Conservation (phyloP, 35 echinoderm and acorn worm species). For the Anneissia japonica region DNA sequence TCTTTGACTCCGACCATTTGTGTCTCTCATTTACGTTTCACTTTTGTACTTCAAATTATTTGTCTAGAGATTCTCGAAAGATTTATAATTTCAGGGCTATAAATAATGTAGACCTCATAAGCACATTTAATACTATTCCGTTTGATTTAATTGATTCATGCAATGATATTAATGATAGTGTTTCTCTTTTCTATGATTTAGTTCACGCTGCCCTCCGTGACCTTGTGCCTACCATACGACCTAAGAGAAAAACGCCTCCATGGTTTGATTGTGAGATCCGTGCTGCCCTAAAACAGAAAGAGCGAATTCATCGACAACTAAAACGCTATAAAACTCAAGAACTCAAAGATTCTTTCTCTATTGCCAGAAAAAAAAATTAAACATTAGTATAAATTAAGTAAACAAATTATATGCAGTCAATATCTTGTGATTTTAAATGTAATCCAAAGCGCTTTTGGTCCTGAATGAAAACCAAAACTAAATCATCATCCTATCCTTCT, state of each 20-base stretch:
- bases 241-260: not conserved
- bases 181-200: slow-evolving; percentile 8
- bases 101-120: not conserved
- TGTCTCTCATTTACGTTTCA: not conserved
- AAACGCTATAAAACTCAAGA: not conserved
- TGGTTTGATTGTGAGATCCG: slow-evolving; percentile 2
- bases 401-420: not conserved
- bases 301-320: not conserved
- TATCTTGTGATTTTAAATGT: not conserved
- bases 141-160: not conserved
- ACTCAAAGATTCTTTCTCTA: not conserved
- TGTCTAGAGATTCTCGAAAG: not conserved
- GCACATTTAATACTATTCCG: slow-evolving; percentile 5
- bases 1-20: not conserved
- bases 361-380: not conserved
- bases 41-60: not conserved
- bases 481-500: not conserved
- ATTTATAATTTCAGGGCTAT: not conserved
- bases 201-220: not conserved
- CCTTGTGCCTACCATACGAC: slow-evolving; percentile 8
- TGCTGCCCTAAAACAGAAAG: not conserved
- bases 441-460: slow-evolving; percentile 14
- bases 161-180: not conserved
- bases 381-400: not conserved
- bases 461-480: not conserved